Conservation (phyloP, 2,888 invertebrate genomes). For the Drepana falcataria region DNA sequence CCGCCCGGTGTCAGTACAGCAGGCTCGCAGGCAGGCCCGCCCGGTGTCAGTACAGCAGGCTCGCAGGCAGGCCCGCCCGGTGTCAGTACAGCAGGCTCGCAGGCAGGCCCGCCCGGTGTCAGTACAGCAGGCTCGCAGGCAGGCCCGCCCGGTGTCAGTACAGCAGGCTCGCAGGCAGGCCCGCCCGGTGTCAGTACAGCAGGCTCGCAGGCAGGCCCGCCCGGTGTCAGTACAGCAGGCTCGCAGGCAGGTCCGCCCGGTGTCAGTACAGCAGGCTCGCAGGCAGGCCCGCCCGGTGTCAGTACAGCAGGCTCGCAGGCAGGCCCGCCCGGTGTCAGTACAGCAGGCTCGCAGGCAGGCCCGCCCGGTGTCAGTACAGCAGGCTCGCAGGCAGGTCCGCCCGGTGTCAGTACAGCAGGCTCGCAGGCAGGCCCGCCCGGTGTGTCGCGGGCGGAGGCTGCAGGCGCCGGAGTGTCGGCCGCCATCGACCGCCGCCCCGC, state of each 20-base stretch:
- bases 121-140: too few relatives aligned
- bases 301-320: too few relatives aligned
- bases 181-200: constrained; percentile 20
- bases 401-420: too few relatives aligned
- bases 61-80: constrained; percentile 8
- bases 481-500: constrained; percentile 39
- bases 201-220: not conserved
- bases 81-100: constrained; percentile 11
- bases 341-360: too few relatives aligned
- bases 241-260: constrained; percentile 8
- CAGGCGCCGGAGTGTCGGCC: constrained; percentile 65
- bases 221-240: constrained; percentile 18
- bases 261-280: constrained; percentile 11
- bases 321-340: constrained; percentile 20
- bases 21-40: not conserved
- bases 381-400: too few relatives aligned
- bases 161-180: too few relatives aligned
- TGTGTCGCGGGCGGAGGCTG: constrained; percentile 16
- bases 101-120: constrained; percentile 18
- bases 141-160: constrained; percentile 20
- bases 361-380: constrained; percentile 20
- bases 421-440: constrained; percentile 8
- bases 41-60: constrained; percentile 18
- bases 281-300: constrained; percentile 18
- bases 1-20: constrained; percentile 20